Conservation (phyloP, 23 tunicate species). For the Styela plicata region DNA sequence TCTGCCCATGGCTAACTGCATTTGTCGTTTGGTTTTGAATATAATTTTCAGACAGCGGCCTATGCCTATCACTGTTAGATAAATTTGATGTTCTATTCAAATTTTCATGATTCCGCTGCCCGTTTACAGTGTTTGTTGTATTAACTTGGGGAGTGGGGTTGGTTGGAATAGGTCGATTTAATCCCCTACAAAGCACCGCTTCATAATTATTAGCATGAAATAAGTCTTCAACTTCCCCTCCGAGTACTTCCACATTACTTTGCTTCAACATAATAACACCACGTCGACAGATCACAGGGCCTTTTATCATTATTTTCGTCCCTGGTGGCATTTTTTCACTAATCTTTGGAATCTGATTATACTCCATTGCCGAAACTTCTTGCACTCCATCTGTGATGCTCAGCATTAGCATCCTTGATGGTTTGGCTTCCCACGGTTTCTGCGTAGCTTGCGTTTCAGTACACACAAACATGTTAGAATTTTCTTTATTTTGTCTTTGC, state of each 20-base stretch:
- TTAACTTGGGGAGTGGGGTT: not conserved
- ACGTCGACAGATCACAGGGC: constrained; percentile 67
- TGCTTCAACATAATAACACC: constrained; percentile 56
- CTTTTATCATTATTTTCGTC: constrained; percentile 54
- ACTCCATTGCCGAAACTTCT: constrained; percentile 62
- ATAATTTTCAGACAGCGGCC: not conserved
- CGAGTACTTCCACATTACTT: constrained; percentile 51
- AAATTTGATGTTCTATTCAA: too few species aligned
- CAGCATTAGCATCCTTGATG: constrained; percentile 71
- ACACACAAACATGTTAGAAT: constrained; percentile 46
- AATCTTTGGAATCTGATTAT: constrained; percentile 31
- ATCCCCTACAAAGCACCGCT: constrained; percentile 41
- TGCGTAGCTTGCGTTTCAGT: constrained; percentile 81
- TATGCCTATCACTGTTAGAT: too few species aligned
- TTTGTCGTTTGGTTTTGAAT: not conserved
- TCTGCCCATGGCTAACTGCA: not conserved
- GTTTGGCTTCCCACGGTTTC: constrained; percentile 71
- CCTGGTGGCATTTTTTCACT: constrained; percentile 52
- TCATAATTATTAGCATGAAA: constrained; percentile 21
- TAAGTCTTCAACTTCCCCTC: constrained; percentile 81
- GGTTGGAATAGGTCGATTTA: constrained; percentile 23
- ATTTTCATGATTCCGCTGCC: too few species aligned
- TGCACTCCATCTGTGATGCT: constrained; percentile 67
- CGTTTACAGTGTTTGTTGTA: not conserved
- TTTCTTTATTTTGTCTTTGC: constrained; percentile 40